phyloP scores from a whole-genome alignment of 2,113 vertebrate species.

The Talpa occidentalis region DNA sequence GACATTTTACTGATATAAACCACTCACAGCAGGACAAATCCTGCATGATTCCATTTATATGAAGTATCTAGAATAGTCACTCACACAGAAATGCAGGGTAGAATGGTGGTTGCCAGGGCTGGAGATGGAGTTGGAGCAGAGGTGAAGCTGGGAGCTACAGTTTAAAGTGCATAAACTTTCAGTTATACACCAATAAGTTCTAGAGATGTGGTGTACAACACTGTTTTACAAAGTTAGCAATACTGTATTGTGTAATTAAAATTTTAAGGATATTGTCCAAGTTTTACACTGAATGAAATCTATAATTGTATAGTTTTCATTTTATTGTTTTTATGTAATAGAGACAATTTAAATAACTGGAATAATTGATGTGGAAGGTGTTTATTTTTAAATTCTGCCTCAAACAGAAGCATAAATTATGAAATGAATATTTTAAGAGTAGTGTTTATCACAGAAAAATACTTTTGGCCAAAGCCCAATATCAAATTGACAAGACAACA shows the following conservation, averaged over 20 bases:
- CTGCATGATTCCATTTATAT: not conserved
- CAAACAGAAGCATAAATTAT: not conserved
- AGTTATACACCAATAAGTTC: not conserved
- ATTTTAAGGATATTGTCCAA: not conserved
- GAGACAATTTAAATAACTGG: not conserved
- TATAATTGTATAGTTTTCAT: not conserved
- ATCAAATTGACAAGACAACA: not conserved
- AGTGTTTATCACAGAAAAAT: not conserved
- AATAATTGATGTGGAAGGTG: not conserved
- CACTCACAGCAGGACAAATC: not conserved
- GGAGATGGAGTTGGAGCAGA: not conserved
- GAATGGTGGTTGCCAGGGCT: not conserved
- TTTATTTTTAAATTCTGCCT: too few relatives aligned
- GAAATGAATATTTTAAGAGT: slow-evolving; percentile 9
- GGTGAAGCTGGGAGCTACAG: not conserved
- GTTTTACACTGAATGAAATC: not conserved
- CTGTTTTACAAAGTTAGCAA: not conserved
- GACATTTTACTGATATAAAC: not conserved
- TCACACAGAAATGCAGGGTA: not conserved
- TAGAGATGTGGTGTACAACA: not conserved
- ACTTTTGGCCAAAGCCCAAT: not conserved
- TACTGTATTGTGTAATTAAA: not conserved
- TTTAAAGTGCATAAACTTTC: not conserved
- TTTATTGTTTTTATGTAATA: not conserved
- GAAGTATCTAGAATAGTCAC: not conserved